Evolutionary conservation across 2,888 invertebrate species (phyloP).

Genomic region (Apotomis betuletana): DNA sequence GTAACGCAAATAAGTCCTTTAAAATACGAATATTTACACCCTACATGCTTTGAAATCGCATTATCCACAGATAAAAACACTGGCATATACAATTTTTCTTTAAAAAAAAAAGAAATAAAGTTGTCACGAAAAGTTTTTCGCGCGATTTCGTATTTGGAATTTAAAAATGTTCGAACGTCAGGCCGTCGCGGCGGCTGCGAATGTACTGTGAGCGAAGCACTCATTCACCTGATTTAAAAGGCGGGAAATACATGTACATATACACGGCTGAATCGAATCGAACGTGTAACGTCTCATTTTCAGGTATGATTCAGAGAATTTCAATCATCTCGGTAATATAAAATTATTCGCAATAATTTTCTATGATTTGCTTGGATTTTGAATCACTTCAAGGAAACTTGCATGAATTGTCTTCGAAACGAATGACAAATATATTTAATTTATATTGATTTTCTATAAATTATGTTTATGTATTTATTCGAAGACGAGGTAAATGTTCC

Average conservation of each 20-base stretch:
- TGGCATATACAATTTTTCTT: slow-evolving; percentile 47
- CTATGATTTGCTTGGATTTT: neutral
- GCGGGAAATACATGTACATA: slow-evolving; percentile 46
- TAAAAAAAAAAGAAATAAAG: slow-evolving; percentile 33
- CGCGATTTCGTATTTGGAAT: slow-evolving; percentile 51
- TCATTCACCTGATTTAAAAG: slow-evolving; percentile 57
- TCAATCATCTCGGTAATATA: neutral
- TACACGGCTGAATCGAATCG: slow-evolving; percentile 43
- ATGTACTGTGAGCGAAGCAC: slow-evolving; percentile 59
- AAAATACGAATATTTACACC: slow-evolving; percentile 4
- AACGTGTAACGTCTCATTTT: slow-evolving; percentile 44
- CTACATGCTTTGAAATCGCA: slow-evolving; percentile 34
- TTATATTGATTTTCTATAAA: no score
- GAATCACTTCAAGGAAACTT: neutral
- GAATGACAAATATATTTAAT: neutral
- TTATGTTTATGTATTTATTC: no score
- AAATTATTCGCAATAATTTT: neutral
- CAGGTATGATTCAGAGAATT: slow-evolving; percentile 31
- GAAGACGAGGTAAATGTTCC: no score
- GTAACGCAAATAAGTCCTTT: slow-evolving; percentile 40
- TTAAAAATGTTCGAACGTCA: slow-evolving; percentile 55
- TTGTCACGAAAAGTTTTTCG: slow-evolving; percentile 44
- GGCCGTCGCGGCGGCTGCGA: slow-evolving; percentile 51
- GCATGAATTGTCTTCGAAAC: neutral
- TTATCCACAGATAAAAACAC: slow-evolving; percentile 45